Evolutionary conservation across 2,113 vertebrate genomes (phyloP).

Genomic region (Xiphorhynchus elegans): DNA sequence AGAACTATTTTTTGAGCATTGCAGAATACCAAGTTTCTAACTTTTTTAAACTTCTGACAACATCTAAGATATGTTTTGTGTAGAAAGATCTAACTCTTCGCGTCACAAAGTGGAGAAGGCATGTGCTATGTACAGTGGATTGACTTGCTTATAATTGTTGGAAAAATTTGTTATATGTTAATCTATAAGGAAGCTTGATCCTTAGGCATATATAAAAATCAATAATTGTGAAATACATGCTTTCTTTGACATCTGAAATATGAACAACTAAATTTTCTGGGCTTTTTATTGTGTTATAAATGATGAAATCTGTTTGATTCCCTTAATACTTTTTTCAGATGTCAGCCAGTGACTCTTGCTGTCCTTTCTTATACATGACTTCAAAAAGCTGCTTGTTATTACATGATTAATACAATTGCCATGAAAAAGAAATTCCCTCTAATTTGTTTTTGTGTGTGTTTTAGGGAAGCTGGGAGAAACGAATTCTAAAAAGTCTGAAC

Average conservation of each 20-base stretch:
- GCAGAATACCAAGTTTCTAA: background rate
- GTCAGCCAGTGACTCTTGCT: background rate
- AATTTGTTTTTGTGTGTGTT: background rate
- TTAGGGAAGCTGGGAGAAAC: constrained; percentile 95
- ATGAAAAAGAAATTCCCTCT: background rate
- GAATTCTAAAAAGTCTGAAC: constrained; percentile 96
- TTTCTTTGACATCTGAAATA: background rate
- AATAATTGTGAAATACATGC: background rate
- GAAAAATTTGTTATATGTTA: background rate
- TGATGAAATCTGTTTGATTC: background rate
- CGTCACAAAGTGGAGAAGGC: background rate
- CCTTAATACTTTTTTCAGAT: background rate
- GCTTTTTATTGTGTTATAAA: background rate
- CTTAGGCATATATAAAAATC: background rate
- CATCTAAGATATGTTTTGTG: background rate
- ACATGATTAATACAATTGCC: background rate
- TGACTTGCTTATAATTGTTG: background rate
- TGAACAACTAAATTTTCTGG: background rate
- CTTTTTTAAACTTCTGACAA: background rate
- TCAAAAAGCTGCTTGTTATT: background rate
- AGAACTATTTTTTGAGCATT: background rate
- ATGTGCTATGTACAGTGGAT: background rate
- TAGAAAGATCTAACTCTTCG: background rate
- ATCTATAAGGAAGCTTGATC: background rate
- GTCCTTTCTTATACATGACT: background rate